Conservation (phyloP, 1,140 invertebrate species). For the Ostrea edulis region DNA sequence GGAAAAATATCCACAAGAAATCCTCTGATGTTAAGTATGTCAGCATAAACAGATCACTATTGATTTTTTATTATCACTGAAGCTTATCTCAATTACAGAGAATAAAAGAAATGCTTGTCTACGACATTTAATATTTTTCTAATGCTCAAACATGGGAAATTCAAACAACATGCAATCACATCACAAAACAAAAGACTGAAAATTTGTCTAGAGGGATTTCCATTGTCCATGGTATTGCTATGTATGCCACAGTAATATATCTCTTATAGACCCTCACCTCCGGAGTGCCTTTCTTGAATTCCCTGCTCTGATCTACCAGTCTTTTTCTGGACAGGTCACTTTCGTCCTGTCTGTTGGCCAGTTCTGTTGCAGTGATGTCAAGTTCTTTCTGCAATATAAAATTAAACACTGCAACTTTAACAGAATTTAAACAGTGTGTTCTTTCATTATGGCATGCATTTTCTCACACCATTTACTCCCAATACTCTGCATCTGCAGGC, state of each 20-base stretch:
- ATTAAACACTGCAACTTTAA: conserved; percentile 22
- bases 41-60: not conserved
- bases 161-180: not conserved
- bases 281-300: conserved; percentile 82
- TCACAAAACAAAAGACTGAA: not conserved
- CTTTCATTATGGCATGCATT: conserved; percentile 14
- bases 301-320: conserved; percentile 81
- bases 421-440: not conserved
- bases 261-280: conserved; percentile 75
- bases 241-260: not conserved
- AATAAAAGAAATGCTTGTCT: not conserved
- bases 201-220: not conserved
- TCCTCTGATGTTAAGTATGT: not conserved
- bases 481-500: conserved; percentile 16
- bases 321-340: conserved; percentile 81
- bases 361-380: conserved; percentile 81
- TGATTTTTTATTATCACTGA: not conserved
- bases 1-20: not conserved
- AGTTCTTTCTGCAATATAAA: conserved; percentile 81
- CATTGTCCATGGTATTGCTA: not conserved
- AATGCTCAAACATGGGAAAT: not conserved
- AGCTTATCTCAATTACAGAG: not conserved
- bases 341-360: conserved; percentile 82
- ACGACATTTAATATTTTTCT: not conserved
- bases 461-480: conserved; percentile 17